These are phyloP conservation scores for Hoplodrina blanda DNA, from an alignment of 2,888 invertebrate genomes.

Conservation along the genomic window DNA sequence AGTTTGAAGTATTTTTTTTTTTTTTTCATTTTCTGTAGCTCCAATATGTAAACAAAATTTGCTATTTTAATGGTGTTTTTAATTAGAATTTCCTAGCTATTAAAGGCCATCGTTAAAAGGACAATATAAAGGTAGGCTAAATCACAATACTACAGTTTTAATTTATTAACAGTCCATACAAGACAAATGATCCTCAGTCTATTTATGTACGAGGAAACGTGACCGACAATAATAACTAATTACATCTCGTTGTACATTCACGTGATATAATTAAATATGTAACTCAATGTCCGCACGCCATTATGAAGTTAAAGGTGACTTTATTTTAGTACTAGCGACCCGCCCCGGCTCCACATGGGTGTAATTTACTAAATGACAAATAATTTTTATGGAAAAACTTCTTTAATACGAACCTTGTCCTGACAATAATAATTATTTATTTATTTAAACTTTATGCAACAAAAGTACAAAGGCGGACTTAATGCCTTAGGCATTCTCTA, in stretches of 20 bases:
- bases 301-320: slow-evolving; percentile 19
- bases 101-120: not conserved
- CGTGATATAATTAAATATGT: slow-evolving; percentile 28
- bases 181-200: slow-evolving; percentile 27
- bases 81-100: not conserved
- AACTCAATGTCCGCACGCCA: slow-evolving; percentile 8
- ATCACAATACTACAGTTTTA: not conserved
- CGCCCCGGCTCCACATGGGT: too few species aligned
- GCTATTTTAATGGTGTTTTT: not conserved
- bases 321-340: slow-evolving; percentile 1
- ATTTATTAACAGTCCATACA: slow-evolving; percentile 13
- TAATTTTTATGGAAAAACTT: too few species aligned
- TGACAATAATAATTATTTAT: too few species aligned
- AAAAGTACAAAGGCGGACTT: too few species aligned
- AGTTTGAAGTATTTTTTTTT: not conserved
- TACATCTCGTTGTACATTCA: slow-evolving; percentile 32
- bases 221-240: slow-evolving; percentile 41
- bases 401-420: too few species aligned
- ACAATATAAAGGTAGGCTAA: not conserved
- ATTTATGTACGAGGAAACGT: slow-evolving; percentile 45
- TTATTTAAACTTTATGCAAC: too few species aligned
- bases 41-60: slow-evolving; percentile 1
- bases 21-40: not conserved
- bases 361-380: too few species aligned
- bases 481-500: too few species aligned